Evolutionary conservation across 2,888 invertebrate genomes (phyloP).

Genomic region (Galerucella nymphaeae): DNA sequence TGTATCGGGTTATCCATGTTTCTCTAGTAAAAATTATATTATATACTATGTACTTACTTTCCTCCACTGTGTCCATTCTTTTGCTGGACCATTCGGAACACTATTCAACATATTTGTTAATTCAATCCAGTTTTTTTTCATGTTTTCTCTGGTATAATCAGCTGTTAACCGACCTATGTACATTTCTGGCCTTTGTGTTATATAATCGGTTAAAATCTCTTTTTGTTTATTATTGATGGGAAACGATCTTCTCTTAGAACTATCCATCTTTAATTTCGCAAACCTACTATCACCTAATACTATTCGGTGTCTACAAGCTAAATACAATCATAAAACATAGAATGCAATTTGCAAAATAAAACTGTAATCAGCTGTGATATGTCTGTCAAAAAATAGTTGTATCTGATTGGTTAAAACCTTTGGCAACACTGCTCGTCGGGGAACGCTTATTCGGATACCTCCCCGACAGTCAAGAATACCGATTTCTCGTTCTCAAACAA

Average conservation of each 20-base stretch:
- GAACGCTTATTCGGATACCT: constrained; percentile 20
- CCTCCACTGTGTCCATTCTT: not conserved
- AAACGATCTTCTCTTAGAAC: constrained; percentile 16
- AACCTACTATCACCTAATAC: not conserved
- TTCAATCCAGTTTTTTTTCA: not conserved
- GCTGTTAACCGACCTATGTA: constrained; percentile 7
- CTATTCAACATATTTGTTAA: not conserved
- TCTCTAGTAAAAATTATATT: not conserved
- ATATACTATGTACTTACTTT: not conserved
- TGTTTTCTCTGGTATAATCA: not conserved
- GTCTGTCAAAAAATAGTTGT: too few species aligned
- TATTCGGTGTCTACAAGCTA: not conserved
- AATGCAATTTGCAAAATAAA: too few species aligned
- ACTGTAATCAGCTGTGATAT: not conserved
- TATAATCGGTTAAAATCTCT: too few species aligned
- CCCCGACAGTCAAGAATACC: constrained; percentile 23
- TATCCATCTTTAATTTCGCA: constrained; percentile 17
- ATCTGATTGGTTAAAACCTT: too few species aligned
- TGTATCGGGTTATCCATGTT: not conserved
- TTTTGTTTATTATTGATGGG: too few species aligned
- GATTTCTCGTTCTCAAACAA: constrained; percentile 19
- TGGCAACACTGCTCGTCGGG: too few species aligned
- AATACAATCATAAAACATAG: too few species aligned
- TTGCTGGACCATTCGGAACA: constrained; percentile 1
- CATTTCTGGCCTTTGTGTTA: too few species aligned